Percentiles rank a stretch among this genome's conserved stretches.
phyloP scores from a whole-genome alignment of 2,797 vertebrate genomes.

The Myotis myotis region DNA sequence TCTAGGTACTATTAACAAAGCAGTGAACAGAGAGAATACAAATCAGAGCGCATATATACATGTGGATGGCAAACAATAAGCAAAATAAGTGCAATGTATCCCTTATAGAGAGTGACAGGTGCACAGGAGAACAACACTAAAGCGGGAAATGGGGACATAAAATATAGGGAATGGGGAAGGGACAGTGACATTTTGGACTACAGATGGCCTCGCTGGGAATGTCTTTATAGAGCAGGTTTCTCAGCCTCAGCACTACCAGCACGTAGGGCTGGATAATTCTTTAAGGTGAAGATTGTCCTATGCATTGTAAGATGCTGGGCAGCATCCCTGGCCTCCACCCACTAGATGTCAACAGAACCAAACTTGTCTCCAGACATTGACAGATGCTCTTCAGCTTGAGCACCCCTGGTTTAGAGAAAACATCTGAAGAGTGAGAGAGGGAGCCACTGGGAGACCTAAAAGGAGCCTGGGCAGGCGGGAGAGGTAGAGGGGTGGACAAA shows the following conservation, averaged over 20 bases:
- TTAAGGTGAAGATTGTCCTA: accelerated
- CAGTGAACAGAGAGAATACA: not conserved
- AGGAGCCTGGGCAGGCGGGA: not conserved
- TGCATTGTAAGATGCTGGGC: accelerated
- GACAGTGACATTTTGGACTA: not conserved
- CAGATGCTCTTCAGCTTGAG: not conserved
- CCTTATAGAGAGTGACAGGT: not conserved
- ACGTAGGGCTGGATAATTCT: not conserved
- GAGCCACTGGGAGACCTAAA: not conserved
- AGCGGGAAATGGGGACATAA: not conserved
- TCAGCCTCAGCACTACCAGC: not conserved
- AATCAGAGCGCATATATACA: not conserved
- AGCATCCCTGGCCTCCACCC: too few species aligned
- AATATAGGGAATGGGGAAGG: not conserved
- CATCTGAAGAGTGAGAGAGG: not conserved
- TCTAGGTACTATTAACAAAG: not conserved
- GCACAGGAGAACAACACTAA: not conserved
- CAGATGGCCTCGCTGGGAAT: not conserved
- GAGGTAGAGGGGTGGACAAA: not conserved
- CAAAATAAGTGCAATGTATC: not conserved
- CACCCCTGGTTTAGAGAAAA: not conserved
- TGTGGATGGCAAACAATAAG: not conserved
- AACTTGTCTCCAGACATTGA: not conserved
- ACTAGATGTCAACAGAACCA: not conserved
- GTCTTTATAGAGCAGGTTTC: too few species aligned